These are phyloP conservation scores for Sceliomorpha sp. DNA, from an alignment of 2,888 invertebrate genomes.

Conservation along the genomic window DNA sequence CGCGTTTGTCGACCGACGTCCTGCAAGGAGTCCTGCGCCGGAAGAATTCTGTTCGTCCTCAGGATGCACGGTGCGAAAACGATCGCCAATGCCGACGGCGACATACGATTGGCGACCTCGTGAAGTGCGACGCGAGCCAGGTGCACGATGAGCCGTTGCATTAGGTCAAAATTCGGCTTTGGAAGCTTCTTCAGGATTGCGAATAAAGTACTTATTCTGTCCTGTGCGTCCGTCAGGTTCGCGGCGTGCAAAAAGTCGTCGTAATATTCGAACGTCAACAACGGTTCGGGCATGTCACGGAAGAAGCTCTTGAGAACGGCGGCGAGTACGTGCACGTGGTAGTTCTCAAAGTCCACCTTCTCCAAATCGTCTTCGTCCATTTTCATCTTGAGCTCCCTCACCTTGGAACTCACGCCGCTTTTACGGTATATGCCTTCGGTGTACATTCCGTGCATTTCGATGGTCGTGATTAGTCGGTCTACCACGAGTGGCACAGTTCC, in stretches of 20 bases:
- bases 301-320: slow-evolving; percentile 94
- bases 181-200: slow-evolving; percentile 94
- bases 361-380: slow-evolving; percentile 89
- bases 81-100: slow-evolving; percentile 93
- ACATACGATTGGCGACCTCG: slow-evolving; percentile 95
- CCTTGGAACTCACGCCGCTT: slow-evolving; percentile 92
- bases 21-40: slow-evolving; percentile 94
- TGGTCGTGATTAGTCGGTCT: slow-evolving; percentile 92
- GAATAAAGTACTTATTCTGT: slow-evolving; percentile 90
- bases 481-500: slow-evolving; percentile 93
- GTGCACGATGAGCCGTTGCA: slow-evolving; percentile 96
- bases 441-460: slow-evolving; percentile 95
- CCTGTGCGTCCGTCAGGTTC: slow-evolving; percentile 89
- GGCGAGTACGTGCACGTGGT: slow-evolving; percentile 91
- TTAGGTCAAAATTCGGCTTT: slow-evolving; percentile 92
- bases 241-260: slow-evolving; percentile 96
- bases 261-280: slow-evolving; percentile 95
- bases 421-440: slow-evolving; percentile 97
- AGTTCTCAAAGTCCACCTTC: slow-evolving; percentile 87
- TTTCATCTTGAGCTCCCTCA: slow-evolving; percentile 87
- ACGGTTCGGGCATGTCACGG: slow-evolving; percentile 95
- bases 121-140: slow-evolving; percentile 92
- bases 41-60: slow-evolving; percentile 91
- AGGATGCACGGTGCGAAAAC: slow-evolving; percentile 97
- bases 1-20: slow-evolving; percentile 94